Conservation (phyloP, 2,113 vertebrate genomes). For the Tinamus guttatus region DNA sequence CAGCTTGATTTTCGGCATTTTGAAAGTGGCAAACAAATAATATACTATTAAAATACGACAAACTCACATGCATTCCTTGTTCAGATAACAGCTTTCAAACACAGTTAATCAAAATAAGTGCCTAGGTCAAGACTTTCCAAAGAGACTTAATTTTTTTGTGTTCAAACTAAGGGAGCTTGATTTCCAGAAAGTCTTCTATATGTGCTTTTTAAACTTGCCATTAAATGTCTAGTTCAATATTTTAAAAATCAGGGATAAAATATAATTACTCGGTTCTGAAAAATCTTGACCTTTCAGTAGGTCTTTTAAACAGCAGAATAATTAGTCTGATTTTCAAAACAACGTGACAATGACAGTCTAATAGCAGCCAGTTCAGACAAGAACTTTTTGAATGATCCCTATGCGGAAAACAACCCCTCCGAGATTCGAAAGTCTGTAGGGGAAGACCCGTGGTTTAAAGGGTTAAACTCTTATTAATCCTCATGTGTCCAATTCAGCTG, state of each 20-base stretch:
- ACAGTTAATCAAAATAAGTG: not conserved
- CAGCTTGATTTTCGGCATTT: not conserved
- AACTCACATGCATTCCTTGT: not conserved
- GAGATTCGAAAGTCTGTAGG: not conserved
- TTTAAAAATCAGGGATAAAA: not conserved
- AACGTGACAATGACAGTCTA: not conserved
- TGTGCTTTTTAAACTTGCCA: not conserved
- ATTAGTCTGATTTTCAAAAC: not conserved
- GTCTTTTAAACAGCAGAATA: not conserved
- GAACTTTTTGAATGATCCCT: not conserved
- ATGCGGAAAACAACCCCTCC: not conserved
- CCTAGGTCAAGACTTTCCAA: not conserved
- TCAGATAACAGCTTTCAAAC: not conserved
- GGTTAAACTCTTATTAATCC: slow-evolving; percentile 38
- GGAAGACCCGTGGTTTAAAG: not conserved
- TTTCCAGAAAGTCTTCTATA: not conserved
- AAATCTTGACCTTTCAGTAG: not conserved
- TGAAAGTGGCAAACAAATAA: not conserved
- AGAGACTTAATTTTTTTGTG: not conserved
- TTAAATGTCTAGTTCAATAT: not conserved
- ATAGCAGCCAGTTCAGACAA: not conserved
- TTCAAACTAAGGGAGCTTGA: not conserved
- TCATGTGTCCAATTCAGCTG: not conserved
- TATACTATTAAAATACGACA: not conserved
- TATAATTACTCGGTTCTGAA: not conserved